Conservation (phyloP, 2,797 vertebrate genomes). For the Melanotaenia parkinsoni region DNA sequence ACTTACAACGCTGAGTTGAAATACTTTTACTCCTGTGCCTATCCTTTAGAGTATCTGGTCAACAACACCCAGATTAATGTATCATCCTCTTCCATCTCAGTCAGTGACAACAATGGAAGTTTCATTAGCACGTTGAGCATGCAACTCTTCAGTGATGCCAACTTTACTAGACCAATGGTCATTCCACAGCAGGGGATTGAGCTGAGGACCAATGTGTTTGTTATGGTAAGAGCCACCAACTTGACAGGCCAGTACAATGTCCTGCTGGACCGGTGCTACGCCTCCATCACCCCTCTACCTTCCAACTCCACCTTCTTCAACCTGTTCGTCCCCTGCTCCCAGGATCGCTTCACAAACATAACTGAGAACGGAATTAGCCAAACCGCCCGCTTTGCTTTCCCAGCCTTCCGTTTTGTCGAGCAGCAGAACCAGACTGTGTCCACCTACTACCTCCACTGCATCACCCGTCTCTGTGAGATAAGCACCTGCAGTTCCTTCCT, state of each 20-base stretch:
- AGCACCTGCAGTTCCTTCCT: slow-evolving; percentile 75
- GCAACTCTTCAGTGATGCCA: slow-evolving; percentile 71
- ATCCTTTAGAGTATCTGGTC: slow-evolving; percentile 81
- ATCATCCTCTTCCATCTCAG: slow-evolving; percentile 77
- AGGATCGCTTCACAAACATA: slow-evolving; percentile 73
- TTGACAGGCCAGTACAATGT: slow-evolving; percentile 82
- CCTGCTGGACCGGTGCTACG: slow-evolving; percentile 84
- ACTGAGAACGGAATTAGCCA: slow-evolving; percentile 80
- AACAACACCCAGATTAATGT: slow-evolving; percentile 84
- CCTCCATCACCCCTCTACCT: slow-evolving; percentile 75
- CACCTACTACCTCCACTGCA: slow-evolving; percentile 83
- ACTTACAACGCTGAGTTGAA: slow-evolving; percentile 83
- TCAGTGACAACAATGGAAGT: slow-evolving; percentile 84
- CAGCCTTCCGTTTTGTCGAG: slow-evolving; percentile 84
- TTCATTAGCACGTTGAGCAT: slow-evolving; percentile 85
- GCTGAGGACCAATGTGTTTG: slow-evolving; percentile 78
- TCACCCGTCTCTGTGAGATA: slow-evolving; percentile 80
- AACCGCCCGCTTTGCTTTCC: slow-evolving; percentile 77
- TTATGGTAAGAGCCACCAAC: slow-evolving; percentile 82
- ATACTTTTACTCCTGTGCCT: slow-evolving; percentile 84
- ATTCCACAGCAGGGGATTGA: slow-evolving; percentile 77
- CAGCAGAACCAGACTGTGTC: slow-evolving; percentile 78
- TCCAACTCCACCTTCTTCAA: slow-evolving; percentile 79
- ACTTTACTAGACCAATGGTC: slow-evolving; percentile 56
- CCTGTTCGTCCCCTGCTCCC: slow-evolving; percentile 80